Percentiles rank a stretch among this genome's conserved stretches.
Conservation (phyloP, 2,888 invertebrate species). For the Copidosoma aretas region DNA sequence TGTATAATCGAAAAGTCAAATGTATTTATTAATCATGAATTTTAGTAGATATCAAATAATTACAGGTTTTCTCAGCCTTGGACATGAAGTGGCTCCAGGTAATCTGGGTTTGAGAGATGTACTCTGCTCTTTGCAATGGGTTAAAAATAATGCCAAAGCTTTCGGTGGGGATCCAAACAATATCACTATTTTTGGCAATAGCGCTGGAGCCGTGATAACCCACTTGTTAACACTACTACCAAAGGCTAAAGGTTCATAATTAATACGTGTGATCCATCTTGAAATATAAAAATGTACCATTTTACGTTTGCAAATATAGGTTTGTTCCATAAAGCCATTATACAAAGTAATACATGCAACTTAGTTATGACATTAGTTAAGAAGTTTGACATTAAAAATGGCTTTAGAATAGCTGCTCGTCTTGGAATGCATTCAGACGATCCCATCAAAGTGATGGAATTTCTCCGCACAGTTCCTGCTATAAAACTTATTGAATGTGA, state of each 20-base stretch:
- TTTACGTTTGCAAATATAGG: slow-evolving; percentile 32
- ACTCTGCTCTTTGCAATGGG: slow-evolving; percentile 50
- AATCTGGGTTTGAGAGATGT: slow-evolving; percentile 53
- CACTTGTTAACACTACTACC: slow-evolving; percentile 48
- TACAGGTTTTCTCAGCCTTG: slow-evolving; percentile 52
- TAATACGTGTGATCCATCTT: not conserved
- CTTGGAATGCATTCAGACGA: slow-evolving; percentile 1
- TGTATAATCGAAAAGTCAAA: too few species aligned
- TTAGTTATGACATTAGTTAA: not conserved
- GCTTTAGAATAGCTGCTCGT: not conserved
- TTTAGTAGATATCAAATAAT: not conserved
- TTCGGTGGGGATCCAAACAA: slow-evolving; percentile 53
- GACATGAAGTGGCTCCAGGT: slow-evolving; percentile 47
- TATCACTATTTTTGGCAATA: slow-evolving; percentile 51
- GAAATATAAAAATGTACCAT: not conserved
- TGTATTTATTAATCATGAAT: not conserved
- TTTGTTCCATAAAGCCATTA: slow-evolving; percentile 41
- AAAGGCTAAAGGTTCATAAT: slow-evolving; percentile 45
- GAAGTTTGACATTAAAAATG: slow-evolving; percentile 5
- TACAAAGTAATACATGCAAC: slow-evolving; percentile 36
- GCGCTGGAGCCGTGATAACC: slow-evolving; percentile 44
- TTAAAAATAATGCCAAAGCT: slow-evolving; percentile 48
- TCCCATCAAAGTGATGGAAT: slow-evolving; percentile 6
- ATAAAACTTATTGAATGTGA: slow-evolving; percentile 3
- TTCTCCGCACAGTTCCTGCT: slow-evolving; percentile 3